Conservation (phyloP, 1,140 invertebrate genomes). For the Ooceraea biroi region DNA sequence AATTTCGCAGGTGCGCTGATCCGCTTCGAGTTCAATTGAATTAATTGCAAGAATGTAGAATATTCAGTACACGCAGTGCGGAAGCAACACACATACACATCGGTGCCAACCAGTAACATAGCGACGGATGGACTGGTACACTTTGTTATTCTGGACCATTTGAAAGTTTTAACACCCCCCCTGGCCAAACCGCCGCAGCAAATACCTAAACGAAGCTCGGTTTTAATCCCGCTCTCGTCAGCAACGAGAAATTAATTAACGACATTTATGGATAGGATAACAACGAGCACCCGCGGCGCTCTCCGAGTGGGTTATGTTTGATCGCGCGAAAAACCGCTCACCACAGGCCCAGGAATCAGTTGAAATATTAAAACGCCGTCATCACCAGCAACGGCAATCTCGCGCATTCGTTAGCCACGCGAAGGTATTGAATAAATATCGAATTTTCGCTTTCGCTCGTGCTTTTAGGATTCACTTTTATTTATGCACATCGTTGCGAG, state of each 20-base stretch:
- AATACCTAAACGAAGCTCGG: conserved; percentile 12
- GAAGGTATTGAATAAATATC: conserved; percentile 17
- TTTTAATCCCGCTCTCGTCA: conserved; percentile 50
- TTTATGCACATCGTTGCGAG: not conserved
- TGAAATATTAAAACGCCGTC: conserved; percentile 11
- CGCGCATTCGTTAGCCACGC: conserved; percentile 3
- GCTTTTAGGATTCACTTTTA: not conserved
- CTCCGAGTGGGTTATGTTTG: not conserved
- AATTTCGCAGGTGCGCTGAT: conserved; percentile 22
- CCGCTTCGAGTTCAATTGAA: conserved; percentile 32
- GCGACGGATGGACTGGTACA: conserved; percentile 16
- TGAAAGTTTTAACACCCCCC: conserved; percentile 56
- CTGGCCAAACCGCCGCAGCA: not conserved
- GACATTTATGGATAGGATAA: conserved; percentile 40
- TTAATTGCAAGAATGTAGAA: conserved; percentile 51
- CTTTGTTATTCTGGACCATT: conserved; percentile 31
- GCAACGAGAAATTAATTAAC: conserved; percentile 56
- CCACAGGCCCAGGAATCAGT: not conserved
- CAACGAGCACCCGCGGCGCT: not conserved
- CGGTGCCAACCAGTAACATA: not conserved
- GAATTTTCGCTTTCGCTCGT: not conserved
- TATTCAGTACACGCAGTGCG: conserved; percentile 4
- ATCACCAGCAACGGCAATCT: not conserved
- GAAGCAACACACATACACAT: not conserved
- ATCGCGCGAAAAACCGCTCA: not conserved